Percentiles rank a stretch among this genome's conserved stretches.
Evolutionary conservation across 2,113 vertebrate species (phyloP).

Genomic region (Equus quagga): DNA sequence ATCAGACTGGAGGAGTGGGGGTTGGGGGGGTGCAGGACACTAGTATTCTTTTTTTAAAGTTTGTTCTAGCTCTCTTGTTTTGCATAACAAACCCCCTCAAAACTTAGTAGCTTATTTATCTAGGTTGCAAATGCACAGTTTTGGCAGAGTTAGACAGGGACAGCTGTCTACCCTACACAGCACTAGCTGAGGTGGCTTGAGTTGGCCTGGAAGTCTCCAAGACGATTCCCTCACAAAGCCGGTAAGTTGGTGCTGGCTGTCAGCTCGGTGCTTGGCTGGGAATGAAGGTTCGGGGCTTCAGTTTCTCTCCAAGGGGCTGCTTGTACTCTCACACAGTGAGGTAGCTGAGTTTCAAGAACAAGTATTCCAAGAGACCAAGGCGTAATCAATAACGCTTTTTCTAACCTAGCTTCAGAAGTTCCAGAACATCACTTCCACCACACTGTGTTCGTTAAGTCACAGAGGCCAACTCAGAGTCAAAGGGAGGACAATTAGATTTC

Average conservation of each 20-base stretch:
- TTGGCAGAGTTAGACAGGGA: not conserved
- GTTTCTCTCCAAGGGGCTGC: not conserved
- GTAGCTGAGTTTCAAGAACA: not conserved
- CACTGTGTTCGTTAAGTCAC: not conserved
- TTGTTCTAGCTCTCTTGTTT: not conserved
- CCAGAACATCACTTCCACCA: not conserved
- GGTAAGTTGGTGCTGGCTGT: not conserved
- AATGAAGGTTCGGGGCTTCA: not conserved
- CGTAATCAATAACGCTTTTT: not conserved
- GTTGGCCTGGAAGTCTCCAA: not conserved
- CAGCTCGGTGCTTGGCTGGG: too few species aligned
- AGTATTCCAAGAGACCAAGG: not conserved
- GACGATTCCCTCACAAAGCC: not conserved
- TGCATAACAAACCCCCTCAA: not conserved
- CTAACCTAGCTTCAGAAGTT: not conserved
- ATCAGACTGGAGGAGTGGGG: not conserved
- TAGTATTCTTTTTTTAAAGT: not conserved
- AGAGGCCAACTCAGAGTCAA: not conserved
- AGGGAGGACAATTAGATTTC: not conserved
- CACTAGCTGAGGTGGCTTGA: not conserved
- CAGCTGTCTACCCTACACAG: not conserved
- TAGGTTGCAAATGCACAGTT: not conserved
- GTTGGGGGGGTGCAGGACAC: rapidly evolving
- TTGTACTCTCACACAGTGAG: not conserved
- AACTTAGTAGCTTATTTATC: not conserved